A percentile compares a stretch with the other conserved stretches of the same genome.
Conservation (phyloP, 1,140 invertebrate genomes). For the Drosophila auraria region DNA sequence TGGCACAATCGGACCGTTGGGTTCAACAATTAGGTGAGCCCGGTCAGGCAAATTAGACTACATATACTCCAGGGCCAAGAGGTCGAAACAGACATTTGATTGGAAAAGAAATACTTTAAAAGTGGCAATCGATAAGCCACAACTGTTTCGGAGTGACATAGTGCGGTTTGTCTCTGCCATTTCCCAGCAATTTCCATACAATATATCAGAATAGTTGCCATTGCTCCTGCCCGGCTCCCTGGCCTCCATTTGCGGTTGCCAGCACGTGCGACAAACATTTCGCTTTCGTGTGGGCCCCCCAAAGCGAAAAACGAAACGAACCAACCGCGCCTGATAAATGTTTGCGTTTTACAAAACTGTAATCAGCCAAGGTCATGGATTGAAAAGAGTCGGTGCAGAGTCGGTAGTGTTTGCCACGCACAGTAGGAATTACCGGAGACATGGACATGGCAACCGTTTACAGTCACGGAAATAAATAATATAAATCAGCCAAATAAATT, state of each 20-base stretch:
- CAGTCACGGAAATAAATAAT: constrained; percentile 49
- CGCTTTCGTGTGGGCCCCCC: constrained; percentile 26
- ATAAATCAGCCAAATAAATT: constrained; percentile 36
- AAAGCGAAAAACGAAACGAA: constrained; percentile 6
- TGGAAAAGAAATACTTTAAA: neutral
- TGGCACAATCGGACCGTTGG: constrained; percentile 39
- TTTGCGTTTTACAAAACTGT: constrained; percentile 48
- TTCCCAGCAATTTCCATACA: constrained; percentile 17
- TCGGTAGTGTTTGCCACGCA: constrained; percentile 29
- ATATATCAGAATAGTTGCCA: constrained; percentile 36
- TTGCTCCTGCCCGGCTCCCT: neutral
- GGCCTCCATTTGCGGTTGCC: constrained; percentile 27
- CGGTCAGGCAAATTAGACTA: constrained; percentile 46
- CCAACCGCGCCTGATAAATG: constrained; percentile 27
- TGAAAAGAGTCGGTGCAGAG: neutral
- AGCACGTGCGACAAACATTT: constrained; percentile 52
- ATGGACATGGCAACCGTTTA: constrained; percentile 17
- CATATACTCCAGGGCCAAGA: constrained; percentile 52
- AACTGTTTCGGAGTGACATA: constrained; percentile 27
- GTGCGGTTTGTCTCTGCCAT: constrained; percentile 10
- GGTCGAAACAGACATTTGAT: neutral
- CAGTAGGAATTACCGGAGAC: constrained; percentile 16
- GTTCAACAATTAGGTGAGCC: constrained; percentile 49
- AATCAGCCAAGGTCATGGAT: constrained; percentile 40
- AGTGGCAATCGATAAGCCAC: constrained; percentile 26